A percentile compares a stretch with the other conserved stretches of the same genome.
phyloP scores from a whole-genome alignment of 2,113 vertebrate species.

The Merops nubicus region DNA sequence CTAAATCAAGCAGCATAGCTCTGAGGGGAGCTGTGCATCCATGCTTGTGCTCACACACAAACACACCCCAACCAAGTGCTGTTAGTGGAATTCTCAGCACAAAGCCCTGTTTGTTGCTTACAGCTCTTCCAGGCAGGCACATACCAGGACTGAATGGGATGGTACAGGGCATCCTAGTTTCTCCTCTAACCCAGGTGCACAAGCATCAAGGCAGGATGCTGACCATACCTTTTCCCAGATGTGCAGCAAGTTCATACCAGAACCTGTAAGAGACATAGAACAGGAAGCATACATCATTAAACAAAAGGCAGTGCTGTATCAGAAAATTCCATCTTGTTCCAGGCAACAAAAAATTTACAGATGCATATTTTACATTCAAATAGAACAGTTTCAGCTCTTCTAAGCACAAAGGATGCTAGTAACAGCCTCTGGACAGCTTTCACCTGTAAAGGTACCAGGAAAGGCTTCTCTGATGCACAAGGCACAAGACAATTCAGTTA shows the following conservation, averaged over 20 bases:
- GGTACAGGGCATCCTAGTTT: slow-evolving; percentile 79
- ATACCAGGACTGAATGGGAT: slow-evolving; percentile 85
- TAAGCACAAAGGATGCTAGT: neutral
- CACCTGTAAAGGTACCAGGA: neutral
- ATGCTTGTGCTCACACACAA: fast-evolving
- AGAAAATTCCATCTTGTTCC: neutral
- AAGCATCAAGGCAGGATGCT: slow-evolving; percentile 80
- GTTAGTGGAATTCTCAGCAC: neutral
- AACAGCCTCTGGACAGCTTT: neutral
- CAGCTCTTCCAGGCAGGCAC: neutral
- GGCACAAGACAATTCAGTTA: neutral
- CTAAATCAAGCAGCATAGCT: neutral
- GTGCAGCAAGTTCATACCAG: slow-evolving; percentile 95
- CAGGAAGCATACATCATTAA: neutral
- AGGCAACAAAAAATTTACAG: neutral
- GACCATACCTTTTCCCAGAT: slow-evolving; percentile 86
- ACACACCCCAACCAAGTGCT: neutral
- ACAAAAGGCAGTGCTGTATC: neutral
- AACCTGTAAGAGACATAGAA: slow-evolving; percentile 77
- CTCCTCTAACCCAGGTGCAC: slow-evolving; percentile 80
- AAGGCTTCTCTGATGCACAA: neutral
- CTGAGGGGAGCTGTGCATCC: neutral
- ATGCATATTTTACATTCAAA: neutral
- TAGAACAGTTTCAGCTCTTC: neutral
- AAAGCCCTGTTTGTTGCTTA: neutral